Percentiles rank a stretch among this genome's conserved stretches.
These are phyloP conservation scores for Drosophila bocki DNA, from an alignment of 1,140 invertebrate species.

Conservation along the genomic window DNA sequence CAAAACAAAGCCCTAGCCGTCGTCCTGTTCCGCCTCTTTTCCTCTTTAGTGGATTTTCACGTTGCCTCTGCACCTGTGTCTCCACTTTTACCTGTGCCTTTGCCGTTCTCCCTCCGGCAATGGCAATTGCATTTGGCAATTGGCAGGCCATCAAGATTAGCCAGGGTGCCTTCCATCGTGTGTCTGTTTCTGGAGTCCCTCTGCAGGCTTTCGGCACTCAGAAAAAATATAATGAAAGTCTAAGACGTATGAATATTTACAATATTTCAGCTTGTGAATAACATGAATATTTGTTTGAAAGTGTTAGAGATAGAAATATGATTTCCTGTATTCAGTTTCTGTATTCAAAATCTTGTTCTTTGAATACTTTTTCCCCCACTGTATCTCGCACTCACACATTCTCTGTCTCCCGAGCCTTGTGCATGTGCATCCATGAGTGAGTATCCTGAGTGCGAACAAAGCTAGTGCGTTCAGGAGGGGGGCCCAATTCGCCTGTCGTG, in stretches of 20 bases:
- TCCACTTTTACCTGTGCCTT: conserved; percentile 4
- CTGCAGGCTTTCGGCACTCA: conserved; percentile 2
- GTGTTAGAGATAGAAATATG: not conserved
- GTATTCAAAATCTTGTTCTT: not conserved
- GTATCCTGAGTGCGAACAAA: conserved; percentile 63
- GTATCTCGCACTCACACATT: conserved; percentile 1
- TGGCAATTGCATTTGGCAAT: conserved; percentile 57
- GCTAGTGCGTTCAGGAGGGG: conserved; percentile 9
- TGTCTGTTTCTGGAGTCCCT: conserved; percentile 23
- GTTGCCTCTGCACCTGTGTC: not conserved
- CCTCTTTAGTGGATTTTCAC: conserved; percentile 20
- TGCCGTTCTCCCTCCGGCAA: conserved; percentile 30
- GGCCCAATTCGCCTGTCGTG: conserved; percentile 31
- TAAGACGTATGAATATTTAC: not conserved
- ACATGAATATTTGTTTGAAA: too few relatives aligned
- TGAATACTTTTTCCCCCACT: conserved; percentile 5
- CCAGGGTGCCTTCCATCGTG: conserved; percentile 20
- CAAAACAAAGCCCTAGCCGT: conserved; percentile 22
- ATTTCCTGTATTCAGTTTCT: not conserved
- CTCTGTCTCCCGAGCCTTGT: conserved; percentile 15
- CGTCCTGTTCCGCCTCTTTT: conserved; percentile 15
- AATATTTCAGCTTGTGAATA: not conserved
- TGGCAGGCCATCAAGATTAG: conserved; percentile 63
- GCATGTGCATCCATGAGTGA: conserved; percentile 46
- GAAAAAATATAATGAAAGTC: not conserved